Base-by-base conservation (phyloP, 64 coral and sea anemone genomes). In the Platygyra sinensis region DNA sequence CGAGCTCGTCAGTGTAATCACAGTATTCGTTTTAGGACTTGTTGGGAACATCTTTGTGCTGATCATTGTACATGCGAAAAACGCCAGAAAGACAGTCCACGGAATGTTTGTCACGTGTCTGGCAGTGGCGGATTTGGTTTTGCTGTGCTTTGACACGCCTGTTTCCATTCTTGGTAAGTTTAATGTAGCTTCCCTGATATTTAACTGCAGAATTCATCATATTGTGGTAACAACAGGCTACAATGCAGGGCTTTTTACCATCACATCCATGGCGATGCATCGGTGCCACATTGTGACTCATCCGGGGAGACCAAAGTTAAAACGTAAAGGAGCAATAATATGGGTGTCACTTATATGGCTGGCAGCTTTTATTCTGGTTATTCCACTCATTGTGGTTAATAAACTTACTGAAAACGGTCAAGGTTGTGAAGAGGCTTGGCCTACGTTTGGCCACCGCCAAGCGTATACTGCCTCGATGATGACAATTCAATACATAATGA, bases 181-280 rank as follows among this genome's bases (percentile, higher is more conserved):
- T 90, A 13, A 25, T 13, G 16, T 60, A 5, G 24, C 17, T 74
- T 12, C 88, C 51, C 8, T 50, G 30, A 76, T 74, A 72, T 89
- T 71, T 24, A 80, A 86, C 36, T 96, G 95, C 77, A 93, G 87
- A 62, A 72, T 96, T 78, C 72, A 91, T 69, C 15, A 42, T 2
- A 92, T 83, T 17, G 60, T 76, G 36, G 87, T 94, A 60, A 96
- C 95, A 50, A 73, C 80, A 2, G 86, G 87, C 0, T 96, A 86
- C 31, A 77, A 94, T 8, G 72, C 93, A 60, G 90, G 91, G n/a
- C 93, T 94, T 32, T 96, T 93, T n/a, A 91, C 95, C 3, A 52
- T 96, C 67, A 94, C 95, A 17, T 86, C 95, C 18, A 96, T 96
- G 95, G 92, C 95, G 16, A 79, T 94, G 0, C 87, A 96, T 67